Base-by-base conservation (phyloP, 2,797 vertebrate species). In the Triplophysa yarkandensis region DNA sequence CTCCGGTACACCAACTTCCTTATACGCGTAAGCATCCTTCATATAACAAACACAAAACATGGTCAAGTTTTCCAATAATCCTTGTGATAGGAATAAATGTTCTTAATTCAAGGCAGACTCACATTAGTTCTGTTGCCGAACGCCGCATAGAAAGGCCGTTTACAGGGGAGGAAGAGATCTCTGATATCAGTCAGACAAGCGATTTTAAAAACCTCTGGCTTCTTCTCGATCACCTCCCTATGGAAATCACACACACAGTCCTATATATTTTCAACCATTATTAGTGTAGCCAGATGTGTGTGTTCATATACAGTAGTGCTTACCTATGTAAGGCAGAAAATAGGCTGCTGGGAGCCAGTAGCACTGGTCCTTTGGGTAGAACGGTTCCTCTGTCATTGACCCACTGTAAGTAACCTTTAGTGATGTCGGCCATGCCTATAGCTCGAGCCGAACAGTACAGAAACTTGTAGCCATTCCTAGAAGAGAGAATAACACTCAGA, bases 211-310 rank as follows among this genome's bases (percentile, higher is more conserved):
- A 94, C 91, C 85, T 99, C 98, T 0, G 97, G 95, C 77, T 95
- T 96, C 89, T 94, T 98, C 90, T 98, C 94, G 25, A 98, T 97
- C 82, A 98, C 95, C 80, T 98, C 96, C 84, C 97, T 98, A 86
- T n/a, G 83, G 32, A 6, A 60, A 36, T 2, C 8, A 34, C 3
- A 63, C 6, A 52, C 16, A 60, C 2, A n/a, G 32, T 2, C 4
- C 17, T 32, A 57, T 21, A 5, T 19, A 13, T 46, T 1, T 16
- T 25, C 21, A 27, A 4, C n/a, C 23, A 9, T 23, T 4, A n/a
- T 8, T 4, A 23, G 11, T 32, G 6, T 10, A n/a, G 6, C 1
- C 2, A 16, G n/a, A 16, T 52, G 43, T 23, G 7, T 52, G 34
- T 17, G 8, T 21, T 14, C 36, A 46, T 54, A 16, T 13, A 2